These are phyloP conservation scores for Sycophaga agraensis DNA, from an alignment of 1,140 invertebrate species.

Conservation along the genomic window DNA sequence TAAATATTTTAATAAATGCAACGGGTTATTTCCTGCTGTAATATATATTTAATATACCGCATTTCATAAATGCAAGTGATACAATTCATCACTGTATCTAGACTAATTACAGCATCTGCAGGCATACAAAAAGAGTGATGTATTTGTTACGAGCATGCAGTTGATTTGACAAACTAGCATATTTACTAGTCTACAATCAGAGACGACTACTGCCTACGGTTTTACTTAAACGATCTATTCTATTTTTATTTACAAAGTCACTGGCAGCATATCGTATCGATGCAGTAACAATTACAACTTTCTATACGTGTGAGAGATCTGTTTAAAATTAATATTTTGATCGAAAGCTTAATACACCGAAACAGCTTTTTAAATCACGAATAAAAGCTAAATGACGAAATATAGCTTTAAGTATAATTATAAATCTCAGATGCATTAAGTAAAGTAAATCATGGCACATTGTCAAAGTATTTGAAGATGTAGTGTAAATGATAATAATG, in stretches of 20 bases:
- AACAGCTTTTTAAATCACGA: no score
- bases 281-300: slow-evolving; percentile 22
- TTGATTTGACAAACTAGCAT: slow-evolving; percentile 4
- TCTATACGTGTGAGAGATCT: slow-evolving; percentile 3
- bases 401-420: no score
- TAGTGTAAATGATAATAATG: not conserved
- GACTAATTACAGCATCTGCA: slow-evolving; percentile 9
- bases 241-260: slow-evolving; percentile 4
- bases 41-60: slow-evolving; percentile 9
- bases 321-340: not conserved
- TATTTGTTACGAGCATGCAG: slow-evolving; percentile 18
- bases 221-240: not conserved
- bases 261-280: not conserved
- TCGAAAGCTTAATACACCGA: no score
- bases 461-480: slow-evolving; percentile 9
- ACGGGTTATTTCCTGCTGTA: slow-evolving; percentile 13
- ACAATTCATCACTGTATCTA: slow-evolving; percentile 20
- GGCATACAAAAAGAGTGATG: not conserved
- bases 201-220: slow-evolving; percentile 9
- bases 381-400: no score
- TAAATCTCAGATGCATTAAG: no score
- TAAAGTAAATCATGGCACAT: not conserved
- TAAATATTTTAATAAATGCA: slow-evolving; percentile 16
- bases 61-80: slow-evolving; percentile 28
- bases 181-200: slow-evolving; percentile 21